Evolutionary conservation across 2,888 invertebrate genomes (phyloP), one percentile per base, ranked within the genome.

Genomic region (Standfussiana lucernea): DNA sequence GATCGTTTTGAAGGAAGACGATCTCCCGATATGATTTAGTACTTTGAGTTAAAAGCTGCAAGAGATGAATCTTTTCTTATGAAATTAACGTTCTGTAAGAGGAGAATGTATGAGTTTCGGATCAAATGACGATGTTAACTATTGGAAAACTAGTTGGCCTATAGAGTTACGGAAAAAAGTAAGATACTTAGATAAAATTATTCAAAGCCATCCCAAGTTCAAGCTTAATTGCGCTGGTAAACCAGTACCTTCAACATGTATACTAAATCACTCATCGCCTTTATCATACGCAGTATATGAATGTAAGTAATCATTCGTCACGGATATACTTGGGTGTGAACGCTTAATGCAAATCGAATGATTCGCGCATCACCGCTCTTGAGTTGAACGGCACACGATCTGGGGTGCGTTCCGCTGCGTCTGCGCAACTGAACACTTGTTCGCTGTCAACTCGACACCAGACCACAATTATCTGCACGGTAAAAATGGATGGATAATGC

Each of bases 261-360:
- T 56, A 66, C 6, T 56, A n/a, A 59, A 45, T 5, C 18, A 56
- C 28, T 50, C 13, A 18, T 47, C 24, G 28, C 10, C n/a, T 56
- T 47, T 74, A 47, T 7, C 35, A 50, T 42, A 69, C 1, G 2
- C 32, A 37, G 13, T 50, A 50, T 65, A 72, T 64, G 82, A 86
- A 85, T 86, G 86, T 77, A 53, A n/a, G 80, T 79, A 66, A 68
- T 59, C 75, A 80, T 89, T 92, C 86, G 91, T 90, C 87, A 91
- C 89, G 88, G 90, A 75, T 87, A 89, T 92, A 91, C 89, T 91
- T 89, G 89, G 87, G 88, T 92, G 89, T 89, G 91, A 91, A 91
- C 86, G 88, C 83, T 88, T 84, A 90, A 91, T 90, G 90, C 88
- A 94, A 93, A 95, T 95, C 93, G 92, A 94, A 95, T 94, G 90